Base-by-base conservation (phyloP, 2,797 vertebrate genomes). In the Balearica regulorum region DNA sequence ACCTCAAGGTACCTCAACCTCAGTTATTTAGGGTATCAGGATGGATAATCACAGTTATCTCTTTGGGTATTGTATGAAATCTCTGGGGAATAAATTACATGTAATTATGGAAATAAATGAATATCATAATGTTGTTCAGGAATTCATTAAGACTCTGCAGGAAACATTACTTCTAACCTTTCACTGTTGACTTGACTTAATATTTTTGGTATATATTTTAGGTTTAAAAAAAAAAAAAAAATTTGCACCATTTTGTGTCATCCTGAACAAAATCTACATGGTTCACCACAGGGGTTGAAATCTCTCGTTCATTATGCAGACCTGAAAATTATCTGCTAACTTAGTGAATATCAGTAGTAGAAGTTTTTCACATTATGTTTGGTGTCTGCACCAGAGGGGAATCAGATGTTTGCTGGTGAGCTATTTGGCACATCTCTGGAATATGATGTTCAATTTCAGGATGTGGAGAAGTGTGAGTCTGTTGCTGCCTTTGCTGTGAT, bases 391-490 rank as follows among this genome's bases (percentile, higher is more conserved):
- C 6, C 49, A 76, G 41, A 80, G n/a, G 24, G 13, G 9, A 41
- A 35, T 16, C 17, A 25, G 25, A 7, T 51, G 39, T 55, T 71
- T 84, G 9, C 18, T 25, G 13, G 5, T 62, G 14, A 62, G 24
- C 28, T 73, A 7, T 71, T 62, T 64, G 31, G 25, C 31, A 55
- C 11, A 21, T 21, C 10, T 77, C 76, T 92, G 33, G 22, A 76
- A 80, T 44, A 18, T 4, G 41, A 11, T 9, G 5, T 53, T 76
- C 10, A 4, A 0, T 85, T 82, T 71, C 24, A 44, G 26, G 21
- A 39, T 16, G 15, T 9, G 29, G 41, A 89, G 44, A 90, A 78
- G 22, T 0, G 0, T 11, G 7, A 58, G 3, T 33, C 16, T 58
- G 8, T 35, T 15, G 3, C 2, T 65, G 21, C 24, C 31, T 75